Evolutionary conservation across 2,113 vertebrate genomes (phyloP), one percentile per base, ranked within the genome.

Genomic region (Silurus meridionalis): DNA sequence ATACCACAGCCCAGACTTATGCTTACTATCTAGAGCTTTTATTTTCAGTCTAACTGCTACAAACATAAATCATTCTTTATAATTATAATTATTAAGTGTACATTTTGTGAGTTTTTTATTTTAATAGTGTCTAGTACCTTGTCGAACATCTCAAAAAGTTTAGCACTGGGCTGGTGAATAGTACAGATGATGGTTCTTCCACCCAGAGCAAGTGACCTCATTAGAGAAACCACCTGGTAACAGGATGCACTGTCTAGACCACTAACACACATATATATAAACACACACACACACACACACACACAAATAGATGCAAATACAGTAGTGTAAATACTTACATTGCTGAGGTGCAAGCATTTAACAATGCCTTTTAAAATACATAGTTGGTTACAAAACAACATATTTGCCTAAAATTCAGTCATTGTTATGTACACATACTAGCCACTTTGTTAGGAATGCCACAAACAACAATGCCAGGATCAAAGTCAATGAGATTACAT

Each of bases 121-220:
- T 2, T 7, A 55, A 15, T 80, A 58, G 4, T 58, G 25, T 55
- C 21, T 71, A 17, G 58, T 91, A 99, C 98, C 97, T 99, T 98
- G 94, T 99, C 97, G n/a, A 99, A 99, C 97, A 98, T 97, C 94
- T 99, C 98, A 72, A 99, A 99, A 90, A 99, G 97, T 94, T 98
- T 99, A 91, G 97, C 98, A 67, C 98, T 99, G 91, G 98, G 98
- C 94, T 99, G 98, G 93, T 99, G 98, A 93, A 99, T 98, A 92
- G 98, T 99, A 92, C 98, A 99, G 94, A 99, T 99, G 93, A 99
- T 97, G 74, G 98, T 99, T 82, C 98, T 95, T 60, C 98, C 98
- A 0, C 98, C 98, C 89, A 95, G 97, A 81, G 98, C 98, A 94
- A 99, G 93, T 77, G 97, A 99, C 86, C 95, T 96, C 96, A 99